Evolutionary conservation across 1,140 invertebrate species (phyloP).

Genomic region (Araneus ventricosus): DNA sequence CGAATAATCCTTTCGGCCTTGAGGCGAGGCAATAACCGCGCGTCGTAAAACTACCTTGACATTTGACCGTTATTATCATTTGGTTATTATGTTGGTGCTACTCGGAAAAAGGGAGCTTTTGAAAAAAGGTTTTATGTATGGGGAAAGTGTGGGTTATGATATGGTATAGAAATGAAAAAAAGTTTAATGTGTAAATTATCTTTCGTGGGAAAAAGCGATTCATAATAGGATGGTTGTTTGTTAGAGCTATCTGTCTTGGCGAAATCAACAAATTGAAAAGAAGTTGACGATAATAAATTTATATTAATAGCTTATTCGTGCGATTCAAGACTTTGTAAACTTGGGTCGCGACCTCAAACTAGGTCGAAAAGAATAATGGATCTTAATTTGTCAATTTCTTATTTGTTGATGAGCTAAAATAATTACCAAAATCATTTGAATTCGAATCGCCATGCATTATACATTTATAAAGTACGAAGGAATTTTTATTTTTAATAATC

Average conservation of each 20-base stretch:
- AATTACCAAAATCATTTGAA: too few relatives aligned
- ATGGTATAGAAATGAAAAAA: background rate
- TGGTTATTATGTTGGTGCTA: background rate
- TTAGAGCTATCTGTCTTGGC: background rate
- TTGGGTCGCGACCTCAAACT: too few relatives aligned
- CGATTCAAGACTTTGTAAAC: too few relatives aligned
- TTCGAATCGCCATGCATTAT: too few relatives aligned
- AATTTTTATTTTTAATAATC: too few relatives aligned
- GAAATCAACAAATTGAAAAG: background rate
- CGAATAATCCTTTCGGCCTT: background rate
- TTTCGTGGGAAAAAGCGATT: background rate
- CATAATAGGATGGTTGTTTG: background rate
- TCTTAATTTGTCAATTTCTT: too few relatives aligned
- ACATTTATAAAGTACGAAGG: too few relatives aligned
- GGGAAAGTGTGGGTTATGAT: background rate
- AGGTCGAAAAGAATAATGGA: too few relatives aligned
- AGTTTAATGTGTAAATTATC: background rate
- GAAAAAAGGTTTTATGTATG: background rate
- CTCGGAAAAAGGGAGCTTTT: background rate
- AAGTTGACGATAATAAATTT: background rate
- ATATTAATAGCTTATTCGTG: too few relatives aligned
- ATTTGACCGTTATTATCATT: background rate
- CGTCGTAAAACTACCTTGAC: constrained; percentile 6
- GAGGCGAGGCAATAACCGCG: background rate
- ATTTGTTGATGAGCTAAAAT: too few relatives aligned